These are phyloP conservation scores for Limnephilus marmoratus DNA, from an alignment of 2,888 invertebrate genomes.

Conservation along the genomic window DNA sequence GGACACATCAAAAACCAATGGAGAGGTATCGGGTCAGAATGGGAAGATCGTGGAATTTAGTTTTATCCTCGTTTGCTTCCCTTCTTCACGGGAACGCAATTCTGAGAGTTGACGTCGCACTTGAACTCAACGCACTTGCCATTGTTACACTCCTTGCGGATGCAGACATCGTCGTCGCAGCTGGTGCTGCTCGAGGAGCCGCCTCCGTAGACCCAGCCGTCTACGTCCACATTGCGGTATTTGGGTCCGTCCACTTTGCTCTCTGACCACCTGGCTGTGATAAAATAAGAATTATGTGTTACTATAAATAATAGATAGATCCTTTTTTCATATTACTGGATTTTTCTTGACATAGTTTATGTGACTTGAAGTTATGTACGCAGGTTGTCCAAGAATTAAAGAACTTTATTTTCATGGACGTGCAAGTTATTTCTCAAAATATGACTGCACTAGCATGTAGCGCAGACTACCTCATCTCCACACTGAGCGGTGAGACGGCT, in stretches of 20 bases:
- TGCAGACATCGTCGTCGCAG: conserved; percentile 58
- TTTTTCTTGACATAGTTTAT: too few relatives aligned
- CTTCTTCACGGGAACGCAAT: conserved; percentile 40
- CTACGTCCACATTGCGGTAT: not conserved
- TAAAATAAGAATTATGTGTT: not conserved
- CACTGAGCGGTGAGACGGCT: too few relatives aligned
- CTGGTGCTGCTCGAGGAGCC: conserved; percentile 23
- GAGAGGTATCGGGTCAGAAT: not conserved
- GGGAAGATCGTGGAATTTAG: not conserved
- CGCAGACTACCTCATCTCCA: too few relatives aligned
- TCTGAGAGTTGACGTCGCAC: conserved; percentile 60
- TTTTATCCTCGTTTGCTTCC: not conserved
- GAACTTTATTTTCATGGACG: too few relatives aligned
- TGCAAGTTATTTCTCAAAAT: too few relatives aligned
- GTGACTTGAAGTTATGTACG: too few relatives aligned
- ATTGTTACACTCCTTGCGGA: conserved; percentile 56
- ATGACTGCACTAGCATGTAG: too few relatives aligned
- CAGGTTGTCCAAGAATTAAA: too few relatives aligned
- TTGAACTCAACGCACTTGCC: conserved; percentile 53
- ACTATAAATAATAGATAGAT: not conserved
- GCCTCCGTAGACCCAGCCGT: conserved; percentile 17
- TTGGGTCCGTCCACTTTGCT: not conserved
- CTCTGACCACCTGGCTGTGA: not conserved
- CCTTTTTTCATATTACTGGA: too few relatives aligned
- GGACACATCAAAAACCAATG: not conserved